Base-by-base conservation (phyloP, 2,113 vertebrate genomes). In the Hemiscyllium ocellatum region DNA sequence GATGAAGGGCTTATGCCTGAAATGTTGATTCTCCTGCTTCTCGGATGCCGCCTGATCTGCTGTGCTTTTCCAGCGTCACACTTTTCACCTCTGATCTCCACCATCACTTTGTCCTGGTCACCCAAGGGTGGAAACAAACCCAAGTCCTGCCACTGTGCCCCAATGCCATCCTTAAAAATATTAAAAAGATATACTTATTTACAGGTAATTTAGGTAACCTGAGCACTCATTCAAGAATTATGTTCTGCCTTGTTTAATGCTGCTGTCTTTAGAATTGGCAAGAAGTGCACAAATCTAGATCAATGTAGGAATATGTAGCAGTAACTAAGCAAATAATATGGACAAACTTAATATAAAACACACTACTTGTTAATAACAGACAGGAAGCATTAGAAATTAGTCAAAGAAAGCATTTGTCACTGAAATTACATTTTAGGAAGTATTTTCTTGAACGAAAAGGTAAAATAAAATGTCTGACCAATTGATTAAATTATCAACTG, bases 311-410 rank as follows among this genome's bases (percentile, higher is more conserved):
- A 96, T 96, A 95, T 95, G 96, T 94, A 96, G 69, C 96, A 87
- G 95, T 96, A 6, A 12, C 37, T 95, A 94, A 97, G 87, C 94
- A 96, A 97, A 95, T 95, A 96, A 96, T 78, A 96, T 0, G 4
- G 95, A 96, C 96, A 97, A 96, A 96, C 96, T 78, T 96, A 76
- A 26, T 42, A 96, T 78, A 52, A 87, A 33, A 47, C 68, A 29
- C 96, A 85, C 2, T 26, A 69, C 91, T 89, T 94, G 93, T 50
- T 94, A 94, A 70, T 94, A 66, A 90, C 15, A 70, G 93, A 70
- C 66, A 70, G 93, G 13, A 94, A 70, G 93, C 93, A 94, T 70
- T 22, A 22, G 20, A 66, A 94, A 94, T 94, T 94, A 70, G 61
- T 47, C 65, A 24, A 20, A 7, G 26, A 42, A 47, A 94, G 22